Conservation (phyloP, 2,113 vertebrate species). For the Drymodes brunneopygia region DNA sequence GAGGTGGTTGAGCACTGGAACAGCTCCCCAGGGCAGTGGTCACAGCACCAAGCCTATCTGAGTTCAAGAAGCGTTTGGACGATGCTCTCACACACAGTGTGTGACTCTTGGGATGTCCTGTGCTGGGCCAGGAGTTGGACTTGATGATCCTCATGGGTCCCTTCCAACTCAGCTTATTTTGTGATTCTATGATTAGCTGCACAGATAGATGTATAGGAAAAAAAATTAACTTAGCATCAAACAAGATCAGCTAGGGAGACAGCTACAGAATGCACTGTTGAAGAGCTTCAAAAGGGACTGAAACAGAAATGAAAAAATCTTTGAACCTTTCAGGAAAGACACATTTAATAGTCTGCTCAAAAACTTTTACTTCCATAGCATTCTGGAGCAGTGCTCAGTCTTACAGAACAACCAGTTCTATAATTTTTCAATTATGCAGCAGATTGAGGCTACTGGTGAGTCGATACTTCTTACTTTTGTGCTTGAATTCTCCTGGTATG, state of each 20-base stretch:
- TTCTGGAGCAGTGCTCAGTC: not conserved
- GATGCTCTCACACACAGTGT: not conserved
- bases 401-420: not conserved
- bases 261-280: not conserved
- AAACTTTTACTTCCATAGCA: not conserved
- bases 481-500: conserved; percentile 67
- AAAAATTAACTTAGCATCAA: not conserved
- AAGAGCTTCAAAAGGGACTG: not conserved
- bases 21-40: not conserved
- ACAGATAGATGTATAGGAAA: not conserved
- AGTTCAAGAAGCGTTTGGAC: not conserved
- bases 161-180: not conserved
- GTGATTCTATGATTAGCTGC: not conserved
- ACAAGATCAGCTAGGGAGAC: not conserved
- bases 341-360: not conserved
- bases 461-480: conserved; percentile 76
- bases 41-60: not conserved
- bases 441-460: not conserved
- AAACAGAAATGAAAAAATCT: not conserved
- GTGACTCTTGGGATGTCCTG: not conserved
- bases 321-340: not conserved
- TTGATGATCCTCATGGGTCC: not conserved
- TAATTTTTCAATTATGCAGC: not conserved
- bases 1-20: not conserved
- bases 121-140: not conserved